Evolutionary conservation across 2,888 invertebrate genomes (phyloP), one percentile per base, ranked within the genome.

Genomic region (Melinaea marsaeus): DNA sequence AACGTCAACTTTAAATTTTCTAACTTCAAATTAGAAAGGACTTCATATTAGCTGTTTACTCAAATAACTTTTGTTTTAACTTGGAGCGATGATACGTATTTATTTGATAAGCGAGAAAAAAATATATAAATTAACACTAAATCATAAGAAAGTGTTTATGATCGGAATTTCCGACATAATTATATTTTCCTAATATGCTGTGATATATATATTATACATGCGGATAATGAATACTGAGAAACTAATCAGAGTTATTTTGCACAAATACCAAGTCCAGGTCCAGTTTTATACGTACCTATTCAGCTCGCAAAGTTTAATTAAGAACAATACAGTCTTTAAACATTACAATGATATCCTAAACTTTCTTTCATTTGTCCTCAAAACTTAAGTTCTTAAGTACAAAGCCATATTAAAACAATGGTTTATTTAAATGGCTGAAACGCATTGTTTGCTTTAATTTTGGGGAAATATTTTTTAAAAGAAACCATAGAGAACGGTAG

Each of bases 351-450:
- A 51, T 51, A 51, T 51, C 32, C 51, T 51, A 51, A 51, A 51
- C 51, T 51, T 51, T 51, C 51, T 51, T 51, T 51, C 51, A 51
- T 51, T 51, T 51, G 51, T 32, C 51, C 51, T 32, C 51, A n/a
- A 51, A 51, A 51, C 32, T 51, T 51, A 51, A 51, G 51, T 51
- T 51, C 51, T 51, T 51, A 51, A 51, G 7, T 51, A 51, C 51
- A 51, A 51, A 51, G 51, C 51, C 51, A 51, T 51, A 51, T 51
- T 51, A 51, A 32, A 51, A 51, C 51, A 51, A 51, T 51, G 51
- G 9, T 51, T 32, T 51, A 51, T 51, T 51, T 51, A 51, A 51
- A 51, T 51, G 51, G 51, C 51, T 32, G 51, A 51, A 51, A 32
- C 51, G 51, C 32, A 51, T 51, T 51, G 51, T 51, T 51, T 32